Percentiles rank a stretch among this genome's conserved stretches.
These are phyloP conservation scores for Arizona elegans DNA, from an alignment of 2,113 vertebrate species.

Conservation along the genomic window DNA sequence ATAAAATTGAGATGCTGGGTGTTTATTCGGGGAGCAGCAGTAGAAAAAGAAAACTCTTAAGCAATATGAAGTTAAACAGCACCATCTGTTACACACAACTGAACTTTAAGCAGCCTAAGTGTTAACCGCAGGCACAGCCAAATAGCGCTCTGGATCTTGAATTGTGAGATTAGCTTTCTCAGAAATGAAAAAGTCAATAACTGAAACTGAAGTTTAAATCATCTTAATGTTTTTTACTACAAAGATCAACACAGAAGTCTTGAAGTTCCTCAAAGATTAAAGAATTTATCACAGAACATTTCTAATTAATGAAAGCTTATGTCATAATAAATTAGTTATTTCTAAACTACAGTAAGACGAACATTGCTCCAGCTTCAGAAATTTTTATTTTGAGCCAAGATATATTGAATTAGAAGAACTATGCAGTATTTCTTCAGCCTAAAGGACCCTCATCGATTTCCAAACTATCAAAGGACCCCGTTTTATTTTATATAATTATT, in stretches of 20 bases:
- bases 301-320: neutral
- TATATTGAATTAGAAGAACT: neutral
- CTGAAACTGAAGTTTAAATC: neutral
- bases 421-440: neutral
- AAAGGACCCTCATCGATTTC: neutral
- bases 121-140: constrained; percentile 16
- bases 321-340: neutral
- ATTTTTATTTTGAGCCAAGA: neutral
- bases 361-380: neutral
- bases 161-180: neutral
- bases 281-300: neutral
- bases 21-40: constrained; percentile 40
- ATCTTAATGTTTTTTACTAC: neutral
- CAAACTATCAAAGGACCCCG: neutral
- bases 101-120: constrained; percentile 11
- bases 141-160: neutral
- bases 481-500: neutral
- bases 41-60: constrained; percentile 41
- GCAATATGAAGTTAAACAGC: constrained; percentile 50
- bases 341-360: neutral
- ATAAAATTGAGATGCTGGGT: constrained; percentile 6
- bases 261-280: neutral
- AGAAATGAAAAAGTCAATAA: neutral
- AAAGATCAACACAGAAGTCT: neutral
- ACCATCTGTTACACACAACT: constrained; percentile 54